Conservation (phyloP, 2,888 invertebrate species). For the Pseudococcus viburni region DNA sequence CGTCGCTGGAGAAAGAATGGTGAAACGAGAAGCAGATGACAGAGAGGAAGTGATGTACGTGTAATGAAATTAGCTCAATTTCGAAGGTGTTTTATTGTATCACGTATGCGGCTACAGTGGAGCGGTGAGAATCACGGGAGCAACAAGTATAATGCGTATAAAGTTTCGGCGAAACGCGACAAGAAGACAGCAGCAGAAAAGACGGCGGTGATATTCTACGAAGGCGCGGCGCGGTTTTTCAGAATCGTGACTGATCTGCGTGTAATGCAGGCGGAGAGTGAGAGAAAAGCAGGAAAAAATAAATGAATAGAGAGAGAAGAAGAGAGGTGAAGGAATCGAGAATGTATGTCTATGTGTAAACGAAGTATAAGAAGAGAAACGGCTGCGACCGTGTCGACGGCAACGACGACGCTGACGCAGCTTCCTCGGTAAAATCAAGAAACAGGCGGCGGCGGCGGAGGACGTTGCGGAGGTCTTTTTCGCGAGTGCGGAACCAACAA, state of each 20-base stretch:
- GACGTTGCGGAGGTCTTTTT: not conserved
- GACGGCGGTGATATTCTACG: not conserved
- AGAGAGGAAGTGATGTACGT: not conserved
- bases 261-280: not conserved
- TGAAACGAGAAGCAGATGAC: not conserved
- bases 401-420: not conserved
- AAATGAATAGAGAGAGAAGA: not conserved
- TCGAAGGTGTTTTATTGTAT: not conserved
- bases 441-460: not conserved
- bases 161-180: not conserved
- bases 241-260: constrained; percentile 36
- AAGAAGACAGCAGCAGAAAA: not conserved
- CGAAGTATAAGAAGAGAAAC: constrained; percentile 9
- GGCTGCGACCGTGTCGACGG: constrained; percentile 8
- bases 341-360: not conserved
- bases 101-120: not conserved
- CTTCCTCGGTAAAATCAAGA: not conserved
- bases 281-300: not conserved
- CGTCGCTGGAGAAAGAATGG: not conserved
- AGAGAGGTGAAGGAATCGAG: not conserved
- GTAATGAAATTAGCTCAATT: not conserved
- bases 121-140: not conserved
- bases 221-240: not conserved
- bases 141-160: not conserved
- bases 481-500: constrained; percentile 51